Conservation (phyloP, 2,888 invertebrate species). For the Troides oblongomaculatus region DNA sequence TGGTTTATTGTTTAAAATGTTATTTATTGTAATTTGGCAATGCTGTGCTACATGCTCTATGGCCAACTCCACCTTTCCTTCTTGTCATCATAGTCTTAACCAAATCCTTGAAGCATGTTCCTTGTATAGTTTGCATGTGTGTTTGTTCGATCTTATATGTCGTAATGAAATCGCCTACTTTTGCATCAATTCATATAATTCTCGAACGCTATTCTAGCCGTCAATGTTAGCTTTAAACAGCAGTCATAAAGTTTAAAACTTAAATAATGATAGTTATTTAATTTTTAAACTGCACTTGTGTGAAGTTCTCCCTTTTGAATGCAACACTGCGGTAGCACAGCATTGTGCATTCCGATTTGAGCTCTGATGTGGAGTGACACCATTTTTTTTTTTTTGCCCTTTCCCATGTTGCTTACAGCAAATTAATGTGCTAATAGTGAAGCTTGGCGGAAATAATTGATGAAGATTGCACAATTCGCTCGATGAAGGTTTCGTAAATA, state of each 20-base stretch:
- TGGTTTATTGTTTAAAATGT: neutral
- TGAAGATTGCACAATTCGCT: neutral
- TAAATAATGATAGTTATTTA: too few relatives aligned
- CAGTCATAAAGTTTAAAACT: too few relatives aligned
- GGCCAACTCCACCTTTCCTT: conserved; percentile 10
- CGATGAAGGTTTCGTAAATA: neutral
- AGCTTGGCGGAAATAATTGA: conserved; percentile 23
- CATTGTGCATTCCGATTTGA: conserved; percentile 78
- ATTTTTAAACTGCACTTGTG: conserved; percentile 60
- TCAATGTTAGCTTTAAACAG: neutral
- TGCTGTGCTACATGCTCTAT: conserved; percentile 67
- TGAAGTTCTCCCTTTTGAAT: conserved; percentile 56
- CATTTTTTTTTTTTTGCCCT: conserved; percentile 11
- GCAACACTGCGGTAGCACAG: conserved; percentile 61
- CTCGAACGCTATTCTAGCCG: neutral
- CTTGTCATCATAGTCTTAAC: conserved; percentile 43
- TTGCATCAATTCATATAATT: conserved; percentile 4
- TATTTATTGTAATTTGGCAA: conserved; percentile 42
- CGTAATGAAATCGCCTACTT: neutral
- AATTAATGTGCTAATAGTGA: conserved; percentile 23
- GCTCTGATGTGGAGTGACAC: conserved; percentile 34
- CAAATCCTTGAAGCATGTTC: conserved; percentile 47
- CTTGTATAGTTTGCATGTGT: conserved; percentile 43
- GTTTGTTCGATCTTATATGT: conserved; percentile 39
- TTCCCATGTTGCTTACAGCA: conserved; percentile 27